phyloP scores from a whole-genome alignment of 2,797 vertebrate genomes.

The Cryptoprocta ferox region DNA sequence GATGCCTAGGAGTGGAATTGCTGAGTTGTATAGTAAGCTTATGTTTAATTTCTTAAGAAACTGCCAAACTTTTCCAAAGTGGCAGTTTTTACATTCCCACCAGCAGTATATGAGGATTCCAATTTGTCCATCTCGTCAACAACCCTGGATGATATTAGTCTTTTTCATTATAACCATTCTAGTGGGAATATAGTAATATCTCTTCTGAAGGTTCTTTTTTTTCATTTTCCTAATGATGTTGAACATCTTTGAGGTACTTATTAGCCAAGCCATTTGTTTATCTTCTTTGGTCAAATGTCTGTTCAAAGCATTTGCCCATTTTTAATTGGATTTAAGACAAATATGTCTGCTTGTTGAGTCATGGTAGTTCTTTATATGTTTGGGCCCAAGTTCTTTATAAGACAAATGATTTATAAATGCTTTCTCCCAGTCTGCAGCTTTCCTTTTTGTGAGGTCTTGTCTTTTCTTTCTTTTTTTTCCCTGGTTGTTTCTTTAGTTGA shows the following conservation, averaged over 20 bases:
- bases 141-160: neutral
- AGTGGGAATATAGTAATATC: neutral
- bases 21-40: neutral
- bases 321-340: neutral
- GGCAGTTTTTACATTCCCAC: neutral
- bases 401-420: neutral
- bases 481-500: neutral
- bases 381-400: neutral
- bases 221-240: neutral
- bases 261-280: neutral
- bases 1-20: neutral
- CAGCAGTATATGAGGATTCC: neutral
- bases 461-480: neutral
- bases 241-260: neutral
- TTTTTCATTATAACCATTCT: neutral
- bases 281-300: constrained; percentile 14
- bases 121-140: neutral
- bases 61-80: neutral
- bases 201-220: neutral
- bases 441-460: neutral
- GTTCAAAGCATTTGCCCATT: neutral
- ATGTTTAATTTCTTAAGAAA: constrained; percentile 34
- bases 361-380: neutral
- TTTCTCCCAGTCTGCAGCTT: neutral
- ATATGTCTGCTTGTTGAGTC: neutral